Base-by-base conservation (phyloP, 2,113 vertebrate genomes). In the Cathartes aura region DNA sequence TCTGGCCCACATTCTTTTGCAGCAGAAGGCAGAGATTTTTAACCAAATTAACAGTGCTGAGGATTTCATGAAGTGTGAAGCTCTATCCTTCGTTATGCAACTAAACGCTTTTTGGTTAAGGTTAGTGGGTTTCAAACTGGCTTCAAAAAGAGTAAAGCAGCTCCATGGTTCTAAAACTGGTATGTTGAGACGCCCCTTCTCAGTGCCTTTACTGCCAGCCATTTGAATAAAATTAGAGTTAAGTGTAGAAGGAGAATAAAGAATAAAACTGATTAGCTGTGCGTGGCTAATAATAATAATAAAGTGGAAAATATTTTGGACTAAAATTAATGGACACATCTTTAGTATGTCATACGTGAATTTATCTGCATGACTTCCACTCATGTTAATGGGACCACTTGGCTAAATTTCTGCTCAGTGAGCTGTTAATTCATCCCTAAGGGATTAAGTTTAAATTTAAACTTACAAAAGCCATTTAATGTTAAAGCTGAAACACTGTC, bases 401-500 rank as follows among this genome's bases (percentile, higher is more conserved):
- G 68, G 78, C 67, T 92, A 94, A 89, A 93, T 94, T 76, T 82
- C 79, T 87, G 73, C 67, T 91, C 90, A 91, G 63, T 71, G 79
- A 96, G 91, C 27, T 93, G 80, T 82, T 97, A 96, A 96, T 96
- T 96, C 76, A 91, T 64, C 82, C 89, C 80, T 85, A 75, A 94
- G 89, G 87, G 91, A 92, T 93, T 85, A 95, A 87, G 52, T 86
- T 95, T 95, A 96, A 91, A 96, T 97, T 97, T 94, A 83, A 80
- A 96, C 9, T 95, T 91, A 92, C 32, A 95, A 90, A 96, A 88
- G 29, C 40, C 40, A 91, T 85, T 93, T 94, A 91, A 95, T 85
- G 34, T 82, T 93, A 66, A 84, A 87, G 58, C 83, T 92, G 38
- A 90, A 96, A 94, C 26, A 76, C 17, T 82, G 75, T 53, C 72